phyloP scores from a whole-genome alignment of 1,140 invertebrate species.

The Tetramorium simillimum region DNA sequence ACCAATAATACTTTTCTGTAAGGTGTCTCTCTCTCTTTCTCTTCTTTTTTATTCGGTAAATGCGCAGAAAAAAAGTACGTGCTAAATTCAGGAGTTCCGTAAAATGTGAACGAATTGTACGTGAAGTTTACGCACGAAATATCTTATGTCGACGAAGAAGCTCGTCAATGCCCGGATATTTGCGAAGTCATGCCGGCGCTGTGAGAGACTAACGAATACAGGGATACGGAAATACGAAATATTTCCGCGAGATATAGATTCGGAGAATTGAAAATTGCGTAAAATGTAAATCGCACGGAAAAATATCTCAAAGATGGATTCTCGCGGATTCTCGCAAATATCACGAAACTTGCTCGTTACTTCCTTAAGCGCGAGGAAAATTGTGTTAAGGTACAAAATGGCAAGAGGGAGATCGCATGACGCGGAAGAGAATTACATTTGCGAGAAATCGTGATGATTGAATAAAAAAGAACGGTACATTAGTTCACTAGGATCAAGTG shows the following conservation, averaged over 20 bases:
- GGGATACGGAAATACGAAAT: conserved; percentile 26
- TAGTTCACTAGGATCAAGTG: neutral
- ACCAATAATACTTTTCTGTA: too few species aligned
- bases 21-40: neutral
- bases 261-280: conserved; percentile 28
- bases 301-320: neutral
- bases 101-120: conserved; percentile 27
- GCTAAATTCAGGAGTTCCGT: neutral
- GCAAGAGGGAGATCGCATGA: neutral
- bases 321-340: neutral
- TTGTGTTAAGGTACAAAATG: neutral
- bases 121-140: conserved; percentile 6
- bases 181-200: conserved; percentile 20
- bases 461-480: neutral
- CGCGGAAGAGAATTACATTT: neutral
- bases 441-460: neutral
- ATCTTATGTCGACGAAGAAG: neutral
- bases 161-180: conserved; percentile 36
- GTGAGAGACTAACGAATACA: conserved; percentile 27
- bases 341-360: neutral
- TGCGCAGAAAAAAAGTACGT: neutral
- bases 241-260: conserved; percentile 40
- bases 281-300: conserved; percentile 23
- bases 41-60: neutral
- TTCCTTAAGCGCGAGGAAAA: neutral